These are phyloP conservation scores for Plotosus lineatus DNA, from an alignment of 2,113 vertebrate genomes.

Conservation along the genomic window DNA sequence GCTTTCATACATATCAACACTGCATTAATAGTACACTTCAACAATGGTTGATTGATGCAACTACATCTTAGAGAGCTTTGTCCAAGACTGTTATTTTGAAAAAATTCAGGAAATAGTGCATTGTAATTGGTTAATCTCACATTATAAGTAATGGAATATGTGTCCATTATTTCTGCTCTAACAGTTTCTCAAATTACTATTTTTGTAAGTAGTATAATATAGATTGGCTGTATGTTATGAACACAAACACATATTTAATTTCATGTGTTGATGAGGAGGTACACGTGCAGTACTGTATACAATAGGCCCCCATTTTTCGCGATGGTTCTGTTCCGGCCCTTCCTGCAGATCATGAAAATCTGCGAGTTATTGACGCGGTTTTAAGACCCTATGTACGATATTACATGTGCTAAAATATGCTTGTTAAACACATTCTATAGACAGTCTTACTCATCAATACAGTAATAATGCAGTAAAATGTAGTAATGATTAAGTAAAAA, in stretches of 20 bases:
- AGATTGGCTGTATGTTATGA: neutral
- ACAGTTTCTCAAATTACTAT: neutral
- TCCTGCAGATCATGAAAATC: no score
- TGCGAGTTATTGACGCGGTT: no score
- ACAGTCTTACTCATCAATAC: no score
- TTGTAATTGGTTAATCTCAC: neutral
- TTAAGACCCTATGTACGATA: no score
- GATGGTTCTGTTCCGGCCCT: no score
- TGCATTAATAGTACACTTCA: neutral
- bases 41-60: neutral
- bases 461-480: no score
- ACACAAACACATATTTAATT: neutral
- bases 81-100: neutral
- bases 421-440: no score
- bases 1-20: conserved; percentile 38
- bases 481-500: no score
- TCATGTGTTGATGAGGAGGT: neutral
- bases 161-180: neutral
- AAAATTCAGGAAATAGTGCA: neutral
- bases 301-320: no score
- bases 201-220: neutral
- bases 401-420: no score
- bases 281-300: neutral
- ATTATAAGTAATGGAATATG: neutral
- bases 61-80: neutral